These are phyloP conservation scores for Megaptera novaeangliae DNA, from an alignment of 2,113 vertebrate genomes.

Conservation along the genomic window DNA sequence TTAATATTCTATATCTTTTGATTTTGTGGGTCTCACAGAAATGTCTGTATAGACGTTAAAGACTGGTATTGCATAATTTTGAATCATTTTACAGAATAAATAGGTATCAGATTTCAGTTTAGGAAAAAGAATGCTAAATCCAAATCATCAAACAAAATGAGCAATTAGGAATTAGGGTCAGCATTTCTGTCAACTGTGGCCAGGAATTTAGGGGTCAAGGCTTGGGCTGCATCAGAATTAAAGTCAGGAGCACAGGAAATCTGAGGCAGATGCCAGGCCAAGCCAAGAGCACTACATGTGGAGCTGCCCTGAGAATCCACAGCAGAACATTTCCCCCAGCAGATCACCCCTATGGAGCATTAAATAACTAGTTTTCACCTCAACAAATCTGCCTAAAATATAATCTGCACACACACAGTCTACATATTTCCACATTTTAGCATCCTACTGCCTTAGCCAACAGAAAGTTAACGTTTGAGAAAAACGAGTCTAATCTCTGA, in stretches of 20 bases:
- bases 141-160: not conserved
- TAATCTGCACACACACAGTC: not conserved
- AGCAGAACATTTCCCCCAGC: not conserved
- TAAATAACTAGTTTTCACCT: not conserved
- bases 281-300: not conserved
- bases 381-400: not conserved
- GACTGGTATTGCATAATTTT: not conserved
- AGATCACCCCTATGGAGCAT: not conserved
- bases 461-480: not conserved
- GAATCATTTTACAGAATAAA: not conserved
- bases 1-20: not conserved
- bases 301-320: too few species aligned
- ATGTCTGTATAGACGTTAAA: not conserved
- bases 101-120: not conserved
- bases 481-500: not conserved
- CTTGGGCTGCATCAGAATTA: not conserved
- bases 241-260: not conserved
- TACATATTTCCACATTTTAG: not conserved
- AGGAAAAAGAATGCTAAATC: not conserved
- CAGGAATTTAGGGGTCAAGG: not conserved
- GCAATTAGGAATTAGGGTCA: not conserved
- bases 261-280: not conserved
- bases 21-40: not conserved
- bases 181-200: not conserved
- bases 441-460: not conserved